Evolutionary conservation across 1,140 invertebrate species (phyloP).

Genomic region (Chrysopa pallens): DNA sequence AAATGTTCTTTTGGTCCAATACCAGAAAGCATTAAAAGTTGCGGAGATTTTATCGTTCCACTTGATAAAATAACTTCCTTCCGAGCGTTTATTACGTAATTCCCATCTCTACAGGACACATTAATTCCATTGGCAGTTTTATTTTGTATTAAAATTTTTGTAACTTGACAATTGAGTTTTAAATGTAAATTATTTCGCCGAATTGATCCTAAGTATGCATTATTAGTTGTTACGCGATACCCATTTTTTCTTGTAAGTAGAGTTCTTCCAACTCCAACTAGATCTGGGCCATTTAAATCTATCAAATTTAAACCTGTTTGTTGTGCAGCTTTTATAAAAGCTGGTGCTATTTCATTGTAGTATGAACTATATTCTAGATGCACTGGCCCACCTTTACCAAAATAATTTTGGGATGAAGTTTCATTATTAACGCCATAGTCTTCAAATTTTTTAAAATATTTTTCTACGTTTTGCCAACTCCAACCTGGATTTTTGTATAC

Average conservation of each 20-base stretch:
- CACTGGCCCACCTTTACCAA: conserved; percentile 14
- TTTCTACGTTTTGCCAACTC: conserved; percentile 35
- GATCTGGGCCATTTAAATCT: conserved; percentile 29
- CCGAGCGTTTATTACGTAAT: conserved; percentile 25
- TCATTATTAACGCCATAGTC: conserved; percentile 13
- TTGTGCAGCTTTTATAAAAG: conserved; percentile 29
- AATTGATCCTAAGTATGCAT: conserved; percentile 29
- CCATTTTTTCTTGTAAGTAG: conserved; percentile 23
- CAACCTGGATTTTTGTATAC: conserved; percentile 24
- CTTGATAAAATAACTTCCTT: conserved; percentile 46
- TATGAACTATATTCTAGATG: conserved; percentile 9
- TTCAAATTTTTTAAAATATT: conserved; percentile 27
- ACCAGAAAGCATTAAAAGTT: conserved; percentile 21
- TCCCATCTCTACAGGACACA: conserved; percentile 27
- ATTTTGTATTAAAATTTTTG: conserved; percentile 35
- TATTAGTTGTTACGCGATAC: conserved; percentile 28
- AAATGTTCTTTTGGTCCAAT: conserved; percentile 19
- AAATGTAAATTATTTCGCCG: conserved; percentile 44
- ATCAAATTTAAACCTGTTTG: conserved; percentile 29
- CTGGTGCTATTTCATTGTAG: conserved; percentile 14
- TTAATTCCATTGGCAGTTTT: conserved; percentile 35
- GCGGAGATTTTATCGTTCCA: conserved; percentile 13
- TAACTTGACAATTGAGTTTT: conserved; percentile 36
- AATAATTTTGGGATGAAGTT: conserved; percentile 16
- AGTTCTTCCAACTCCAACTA: conserved; percentile 22